phyloP scores from a whole-genome alignment of 2,113 vertebrate genomes.

The Festucalex cinctus region DNA sequence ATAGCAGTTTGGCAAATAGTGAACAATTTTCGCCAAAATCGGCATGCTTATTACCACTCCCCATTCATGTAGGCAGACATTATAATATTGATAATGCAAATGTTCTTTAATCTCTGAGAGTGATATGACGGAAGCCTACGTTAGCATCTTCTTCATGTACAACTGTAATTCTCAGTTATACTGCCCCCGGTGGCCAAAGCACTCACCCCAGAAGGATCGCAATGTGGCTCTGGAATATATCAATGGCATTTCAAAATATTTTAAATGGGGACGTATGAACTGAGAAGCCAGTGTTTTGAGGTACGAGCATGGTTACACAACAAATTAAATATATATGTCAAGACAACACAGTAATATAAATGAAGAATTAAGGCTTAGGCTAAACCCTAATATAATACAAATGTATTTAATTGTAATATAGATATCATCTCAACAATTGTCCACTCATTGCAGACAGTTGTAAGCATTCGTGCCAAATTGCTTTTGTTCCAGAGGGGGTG shows the following conservation, averaged over 20 bases:
- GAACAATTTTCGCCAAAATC: too few species aligned
- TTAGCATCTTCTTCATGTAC: background rate
- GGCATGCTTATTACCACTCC: too few species aligned
- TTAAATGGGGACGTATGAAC: background rate
- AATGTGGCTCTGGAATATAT: background rate
- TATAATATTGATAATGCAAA: background rate
- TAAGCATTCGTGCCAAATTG: slow-evolving; percentile 43
- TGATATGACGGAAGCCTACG: too few species aligned
- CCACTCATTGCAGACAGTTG: slow-evolving; percentile 34
- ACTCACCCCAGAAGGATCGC: too few species aligned
- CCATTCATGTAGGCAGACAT: background rate
- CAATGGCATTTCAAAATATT: background rate
- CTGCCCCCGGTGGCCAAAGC: background rate
- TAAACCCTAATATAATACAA: background rate
- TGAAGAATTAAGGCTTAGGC: too few species aligned
- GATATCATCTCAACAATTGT: slow-evolving; percentile 1
- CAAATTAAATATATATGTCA: too few species aligned
- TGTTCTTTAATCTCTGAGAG: background rate
- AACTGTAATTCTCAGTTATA: background rate
- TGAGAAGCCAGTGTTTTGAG: too few species aligned
- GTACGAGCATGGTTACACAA: too few species aligned
- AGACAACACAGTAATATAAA: too few species aligned
- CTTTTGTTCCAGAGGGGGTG: slow-evolving; percentile 37
- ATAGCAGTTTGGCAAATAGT: too few species aligned
- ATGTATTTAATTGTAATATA: background rate